Evolutionary conservation across 2,888 invertebrate species (phyloP), one percentile per base, ranked within the genome.

Genomic region (Cheilosia vernalis): DNA sequence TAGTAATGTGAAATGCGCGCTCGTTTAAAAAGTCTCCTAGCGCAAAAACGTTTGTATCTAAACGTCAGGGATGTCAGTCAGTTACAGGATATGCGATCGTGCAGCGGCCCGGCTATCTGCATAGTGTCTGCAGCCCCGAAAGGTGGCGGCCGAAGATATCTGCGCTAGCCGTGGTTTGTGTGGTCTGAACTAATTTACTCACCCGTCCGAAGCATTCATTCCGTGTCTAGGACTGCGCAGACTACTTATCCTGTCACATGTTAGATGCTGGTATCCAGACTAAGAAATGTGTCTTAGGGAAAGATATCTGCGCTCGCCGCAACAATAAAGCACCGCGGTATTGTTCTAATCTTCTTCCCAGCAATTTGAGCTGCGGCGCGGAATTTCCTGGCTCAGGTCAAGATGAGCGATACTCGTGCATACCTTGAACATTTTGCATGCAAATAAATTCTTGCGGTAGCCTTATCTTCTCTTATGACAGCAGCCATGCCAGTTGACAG

Each of bases 161-260:
- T 78, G 78, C 78, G 63, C 74, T 79, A 80, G 58, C 55, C 49
- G 72, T 85, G 81, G 76, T 77, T 81, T 81, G 81, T 85, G 85
- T 85, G 85, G 85, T 85, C 85, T 81, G 77, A 63, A 85, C 85
- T 85, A 85, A 85, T 85, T 85, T 85, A 85, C 85, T 85, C 76
- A 53, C 85, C 85, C 77, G 56, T 49, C 76, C 76, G 66, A 77
- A 42, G 81, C 76, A 85, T 85, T 81, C 85, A 85, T 85, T 85
- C 51, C 77, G 81, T 72, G 85, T 85, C 85, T 81, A 81, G 81
- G 63, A 85, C 70, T 79, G 64, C 67, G 64, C 67, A 80, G 81
- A 81, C 81, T 85, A 81, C 81, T 85, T 85, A 85, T 85, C 85
- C 85, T 85, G 85, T 85, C 85, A 85, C 81, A 81, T 85, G 85